Conservation (phyloP, 2,113 vertebrate species). For the Merops nubicus region DNA sequence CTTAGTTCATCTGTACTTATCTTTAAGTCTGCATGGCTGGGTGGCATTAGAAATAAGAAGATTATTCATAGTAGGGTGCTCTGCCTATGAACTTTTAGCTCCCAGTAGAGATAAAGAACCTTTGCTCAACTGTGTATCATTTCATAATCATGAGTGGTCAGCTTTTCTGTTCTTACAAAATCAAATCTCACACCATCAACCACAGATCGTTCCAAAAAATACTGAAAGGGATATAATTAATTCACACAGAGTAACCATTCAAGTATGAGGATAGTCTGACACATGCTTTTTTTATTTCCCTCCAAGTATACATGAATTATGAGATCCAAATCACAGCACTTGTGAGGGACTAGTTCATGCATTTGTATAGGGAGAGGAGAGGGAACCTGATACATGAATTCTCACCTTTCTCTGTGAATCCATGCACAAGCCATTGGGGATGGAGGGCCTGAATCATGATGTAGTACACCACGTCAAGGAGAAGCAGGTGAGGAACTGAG, state of each 20-base stretch:
- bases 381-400: not conserved
- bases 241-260: slow-evolving; percentile 32
- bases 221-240: slow-evolving; percentile 34
- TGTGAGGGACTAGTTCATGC: not conserved
- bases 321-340: not conserved
- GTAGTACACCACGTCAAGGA: not conserved
- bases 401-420: not conserved
- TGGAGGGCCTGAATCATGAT: not conserved
- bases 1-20: slow-evolving; percentile 62
- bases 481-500: fast-evolving
- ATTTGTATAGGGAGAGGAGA: not conserved
- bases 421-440: not conserved
- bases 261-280: not conserved
- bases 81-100: slow-evolving; percentile 32
- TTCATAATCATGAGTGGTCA: not conserved
- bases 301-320: slow-evolving; percentile 4
- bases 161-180: slow-evolving; percentile 28
- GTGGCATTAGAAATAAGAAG: slow-evolving; percentile 61
- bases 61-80: slow-evolving; percentile 60
- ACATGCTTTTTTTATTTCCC: not conserved
- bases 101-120: slow-evolving; percentile 28
- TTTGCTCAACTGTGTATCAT: slow-evolving; percentile 26
- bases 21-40: slow-evolving; percentile 63
- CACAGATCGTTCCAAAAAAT: not conserved
- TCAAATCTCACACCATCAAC: slow-evolving; percentile 12